Evolutionary conservation across 2,888 invertebrate genomes (phyloP), one percentile per base, ranked within the genome.

Genomic region (Griposia aprilina): DNA sequence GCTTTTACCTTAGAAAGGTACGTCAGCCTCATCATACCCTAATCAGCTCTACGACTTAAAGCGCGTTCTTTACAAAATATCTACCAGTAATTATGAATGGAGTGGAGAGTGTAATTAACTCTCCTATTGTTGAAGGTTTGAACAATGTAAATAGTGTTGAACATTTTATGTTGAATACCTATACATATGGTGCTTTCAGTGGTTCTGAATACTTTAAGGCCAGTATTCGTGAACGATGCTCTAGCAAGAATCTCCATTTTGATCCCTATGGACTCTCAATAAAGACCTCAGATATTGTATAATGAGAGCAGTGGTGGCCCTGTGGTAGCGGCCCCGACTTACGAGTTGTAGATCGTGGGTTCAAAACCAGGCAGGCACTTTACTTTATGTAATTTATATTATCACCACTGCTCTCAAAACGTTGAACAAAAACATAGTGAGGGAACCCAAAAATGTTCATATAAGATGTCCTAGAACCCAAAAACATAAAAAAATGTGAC

Each of bases 61-160:
- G 50, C 13, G 5, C 2, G 23, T 57, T 23, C 48, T 79, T 65
- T n/a, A 57, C n/a, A 59, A 74, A 59, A 52, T 66, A 52, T 41
- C 5, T 65, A 23, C 5, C 15, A 50, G 63, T 45, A 13, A 57
- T 63, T 23, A 67, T 60, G 26, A 71, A 63, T 74, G 23, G n/a
- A 59, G 13, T n/a, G 23, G 17, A 62, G n/a, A 41, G 55, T 30
- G 59, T 67, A 73, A 79, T 79, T 66, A 79, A 60, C 36, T 80
- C 36, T 57, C 52, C 7, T 30, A 52, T 81, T 69, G 15, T 69
- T 50, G 11, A 26, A 30, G 11, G n/a, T 52, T 45, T 80, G n/a
- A n/a, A n/a, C 57, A 60, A 36, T 60, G 15, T 41, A 60, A 79
- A 79, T 74, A 57, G 26, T 55, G 48, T 20, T 48, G 2, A 55